Base-by-base conservation (phyloP, 1,140 invertebrate genomes). In the Agrypnia vestita region DNA sequence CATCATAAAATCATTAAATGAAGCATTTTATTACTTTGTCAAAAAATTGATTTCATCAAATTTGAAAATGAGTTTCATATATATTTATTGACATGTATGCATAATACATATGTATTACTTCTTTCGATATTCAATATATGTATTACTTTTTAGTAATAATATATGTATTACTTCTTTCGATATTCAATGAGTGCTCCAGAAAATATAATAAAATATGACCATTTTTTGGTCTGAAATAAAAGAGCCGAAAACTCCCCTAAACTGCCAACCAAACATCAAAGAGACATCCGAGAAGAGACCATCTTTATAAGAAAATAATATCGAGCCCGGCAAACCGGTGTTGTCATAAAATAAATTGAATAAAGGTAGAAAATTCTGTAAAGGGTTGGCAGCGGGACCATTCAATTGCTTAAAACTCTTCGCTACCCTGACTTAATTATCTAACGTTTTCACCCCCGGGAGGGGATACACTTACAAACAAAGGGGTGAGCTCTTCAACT, bases 361-460 rank as follows among this genome's bases (percentile, higher is more conserved):
- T 69, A 69, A 69, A 47, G 64, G 64, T 47, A 15, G 13, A 47
- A 67, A 47, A 69, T 46, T 69, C 19, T 47, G 64, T 35, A 15
- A 69, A 69, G 64, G 64, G 64, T 69, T 69, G 44, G 21, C 15
- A 69, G 43, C 13, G 15, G 15, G 43, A 44, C 76, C 59, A 77
- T 80, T 80, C 62, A 76, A 75, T 76, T 71, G 79, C 17, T 80
- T 64, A 76, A 80, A 80, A 78, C 78, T 81, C 55, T 72, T 71
- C 35, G 71, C 76, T 78, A 43, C 53, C 35, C 43, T 43, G 80
- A 81, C 75, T 81, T 81, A 81, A 81, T 81, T 81, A 81, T 81
- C 75, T 78, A 81, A 78, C 64, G 75, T 67, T 78, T 78, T 21
- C 73, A 46, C 53, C 56, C 15, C 64, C 19, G 49, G 19, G 25